These are phyloP conservation scores for Leptocoma aspasia DNA, from an alignment of 2,113 vertebrate species.

Conservation along the genomic window DNA sequence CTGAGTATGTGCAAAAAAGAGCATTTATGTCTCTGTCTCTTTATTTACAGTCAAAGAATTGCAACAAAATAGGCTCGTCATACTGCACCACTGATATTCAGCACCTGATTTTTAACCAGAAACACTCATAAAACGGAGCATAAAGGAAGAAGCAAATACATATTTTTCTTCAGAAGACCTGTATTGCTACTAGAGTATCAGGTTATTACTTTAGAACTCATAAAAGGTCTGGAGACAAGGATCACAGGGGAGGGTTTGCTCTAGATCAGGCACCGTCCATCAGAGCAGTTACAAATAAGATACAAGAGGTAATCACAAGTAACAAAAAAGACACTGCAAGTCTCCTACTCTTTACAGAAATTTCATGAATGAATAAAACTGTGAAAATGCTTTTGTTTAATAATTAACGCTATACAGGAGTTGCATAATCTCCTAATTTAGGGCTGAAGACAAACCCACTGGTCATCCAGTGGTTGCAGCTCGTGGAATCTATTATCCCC, in stretches of 20 bases:
- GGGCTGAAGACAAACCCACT: neutral
- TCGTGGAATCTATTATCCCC: neutral
- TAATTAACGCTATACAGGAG: neutral
- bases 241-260: neutral
- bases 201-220: neutral
- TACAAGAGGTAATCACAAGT: neutral
- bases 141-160: neutral
- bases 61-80: neutral
- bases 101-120: neutral
- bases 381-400: neutral
- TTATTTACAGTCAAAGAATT: neutral
- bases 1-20: neutral
- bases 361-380: neutral
- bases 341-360: neutral
- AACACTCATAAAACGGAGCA: neutral
- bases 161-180: neutral
- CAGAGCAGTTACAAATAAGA: neutral
- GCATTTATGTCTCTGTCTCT: neutral
- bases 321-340: neutral
- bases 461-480: neutral
- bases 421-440: neutral
- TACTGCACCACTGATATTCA: neutral
- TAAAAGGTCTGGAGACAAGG: neutral
- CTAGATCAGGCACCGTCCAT: neutral
- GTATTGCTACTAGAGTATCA: neutral